Percentiles rank a stretch among this genome's conserved stretches.
These are phyloP conservation scores for Pseudobourletiella spinata DNA, from an alignment of 1,140 invertebrate genomes.

Conservation along the genomic window DNA sequence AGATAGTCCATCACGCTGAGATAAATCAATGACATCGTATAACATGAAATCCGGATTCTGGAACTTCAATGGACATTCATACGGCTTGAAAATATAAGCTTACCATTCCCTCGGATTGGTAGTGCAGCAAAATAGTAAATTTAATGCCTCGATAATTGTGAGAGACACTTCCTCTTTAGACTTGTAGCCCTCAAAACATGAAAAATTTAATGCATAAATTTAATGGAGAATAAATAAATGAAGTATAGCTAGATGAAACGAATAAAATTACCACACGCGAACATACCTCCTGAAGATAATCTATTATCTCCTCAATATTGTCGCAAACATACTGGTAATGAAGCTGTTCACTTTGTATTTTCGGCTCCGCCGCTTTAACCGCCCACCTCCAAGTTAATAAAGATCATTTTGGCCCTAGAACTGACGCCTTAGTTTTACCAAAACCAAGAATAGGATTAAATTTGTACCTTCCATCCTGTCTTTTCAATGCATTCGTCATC, in stretches of 20 bases:
- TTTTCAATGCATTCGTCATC: neutral
- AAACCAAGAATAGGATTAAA: too few species aligned
- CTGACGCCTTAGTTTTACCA: too few species aligned
- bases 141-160: neutral
- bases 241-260: too few species aligned
- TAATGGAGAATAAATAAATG: too few species aligned
- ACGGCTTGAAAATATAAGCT: too few species aligned
- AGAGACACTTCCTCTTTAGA: neutral
- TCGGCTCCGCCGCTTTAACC: neutral
- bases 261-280: too few species aligned
- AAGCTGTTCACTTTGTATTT: slow-evolving; percentile 1
- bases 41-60: too few species aligned
- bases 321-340: neutral
- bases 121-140: neutral
- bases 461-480: neutral
- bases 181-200: neutral
- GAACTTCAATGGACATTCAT: too few species aligned
- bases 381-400: neutral
- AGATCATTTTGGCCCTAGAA: too few species aligned
- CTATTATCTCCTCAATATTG: neutral
- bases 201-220: too few species aligned
- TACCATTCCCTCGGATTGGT: neutral
- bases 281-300: neutral
- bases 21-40: neutral
- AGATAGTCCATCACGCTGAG: neutral